Evolutionary conservation across 2,113 vertebrate genomes (phyloP).

Genomic region (Mus pahari): DNA sequence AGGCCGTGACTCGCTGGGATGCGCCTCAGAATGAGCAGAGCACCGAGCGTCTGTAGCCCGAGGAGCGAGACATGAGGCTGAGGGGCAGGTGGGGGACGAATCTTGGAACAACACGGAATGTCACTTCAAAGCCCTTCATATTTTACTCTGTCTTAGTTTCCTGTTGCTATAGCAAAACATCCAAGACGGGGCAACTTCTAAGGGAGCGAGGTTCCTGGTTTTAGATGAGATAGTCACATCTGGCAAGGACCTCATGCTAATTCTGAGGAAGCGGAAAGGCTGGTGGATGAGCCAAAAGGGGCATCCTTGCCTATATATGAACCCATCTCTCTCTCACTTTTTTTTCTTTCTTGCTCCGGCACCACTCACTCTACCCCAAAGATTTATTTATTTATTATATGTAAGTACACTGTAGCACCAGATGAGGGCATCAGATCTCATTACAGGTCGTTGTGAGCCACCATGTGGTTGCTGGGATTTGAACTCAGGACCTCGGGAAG

Average conservation of each 20-base stretch:
- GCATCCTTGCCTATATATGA: background rate
- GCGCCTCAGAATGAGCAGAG: background rate
- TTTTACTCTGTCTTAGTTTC: background rate
- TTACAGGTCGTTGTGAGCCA: too few species aligned
- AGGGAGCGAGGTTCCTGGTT: background rate
- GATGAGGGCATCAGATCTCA: too few species aligned
- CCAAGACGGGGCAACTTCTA: background rate
- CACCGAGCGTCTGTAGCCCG: background rate
- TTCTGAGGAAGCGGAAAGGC: background rate
- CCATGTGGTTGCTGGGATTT: too few species aligned
- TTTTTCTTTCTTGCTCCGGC: too few species aligned
- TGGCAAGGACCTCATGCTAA: background rate
- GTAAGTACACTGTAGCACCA: too few species aligned
- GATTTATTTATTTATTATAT: too few species aligned
- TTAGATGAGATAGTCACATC: background rate
- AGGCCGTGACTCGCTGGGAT: accelerated
- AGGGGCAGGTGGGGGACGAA: background rate
- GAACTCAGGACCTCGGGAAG: too few species aligned
- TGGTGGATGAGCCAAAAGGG: background rate
- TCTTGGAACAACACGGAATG: background rate
- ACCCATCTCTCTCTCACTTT: too few species aligned
- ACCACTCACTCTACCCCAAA: too few species aligned
- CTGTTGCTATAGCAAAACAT: background rate
- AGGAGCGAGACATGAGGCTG: background rate
- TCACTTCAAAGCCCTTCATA: background rate